Percentiles rank a stretch among this genome's conserved stretches.
phyloP scores from a whole-genome alignment of 2,113 vertebrate genomes.

The Melanostigma gelatinosum region DNA sequence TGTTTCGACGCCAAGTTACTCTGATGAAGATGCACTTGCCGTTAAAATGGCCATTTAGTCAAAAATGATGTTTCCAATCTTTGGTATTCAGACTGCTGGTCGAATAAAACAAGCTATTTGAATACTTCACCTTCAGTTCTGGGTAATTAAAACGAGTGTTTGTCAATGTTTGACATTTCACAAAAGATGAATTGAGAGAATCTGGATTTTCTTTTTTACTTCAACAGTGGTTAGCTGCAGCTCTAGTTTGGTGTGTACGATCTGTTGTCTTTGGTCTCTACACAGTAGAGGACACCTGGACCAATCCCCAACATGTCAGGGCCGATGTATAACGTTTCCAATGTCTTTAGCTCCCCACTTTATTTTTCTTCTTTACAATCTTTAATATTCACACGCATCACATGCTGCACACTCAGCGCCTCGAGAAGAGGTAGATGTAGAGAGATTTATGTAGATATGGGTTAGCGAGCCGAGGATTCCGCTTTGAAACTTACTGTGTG shows the following conservation, averaged over 20 bases:
- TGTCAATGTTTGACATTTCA: not conserved
- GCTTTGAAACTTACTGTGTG: slow-evolving; percentile 75
- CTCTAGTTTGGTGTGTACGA: not conserved
- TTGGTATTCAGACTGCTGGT: not conserved
- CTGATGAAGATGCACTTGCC: not conserved
- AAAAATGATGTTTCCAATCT: not conserved
- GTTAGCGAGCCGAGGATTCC: not conserved
- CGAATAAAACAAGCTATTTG: not conserved
- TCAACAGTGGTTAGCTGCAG: not conserved
- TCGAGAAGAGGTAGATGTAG: not conserved
- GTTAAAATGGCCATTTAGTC: not conserved
- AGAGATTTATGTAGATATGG: not conserved
- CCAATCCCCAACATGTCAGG: not conserved
- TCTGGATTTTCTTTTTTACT: too few relatives aligned
- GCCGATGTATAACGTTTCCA: not conserved
- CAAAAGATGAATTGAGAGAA: not conserved
- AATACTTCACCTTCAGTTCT: not conserved
- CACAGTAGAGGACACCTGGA: not conserved
- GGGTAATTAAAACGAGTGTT: not conserved
- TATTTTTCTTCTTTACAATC: not conserved
- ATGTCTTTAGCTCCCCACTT: too few relatives aligned
- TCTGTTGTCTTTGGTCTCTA: not conserved
- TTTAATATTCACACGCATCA: not conserved
- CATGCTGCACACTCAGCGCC: too few relatives aligned
- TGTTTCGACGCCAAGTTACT: not conserved